A percentile compares a stretch with the other conserved stretches of the same genome.
These are phyloP conservation scores for Leptura quadrifasciata DNA, from an alignment of 2,888 invertebrate species.

Conservation along the genomic window DNA sequence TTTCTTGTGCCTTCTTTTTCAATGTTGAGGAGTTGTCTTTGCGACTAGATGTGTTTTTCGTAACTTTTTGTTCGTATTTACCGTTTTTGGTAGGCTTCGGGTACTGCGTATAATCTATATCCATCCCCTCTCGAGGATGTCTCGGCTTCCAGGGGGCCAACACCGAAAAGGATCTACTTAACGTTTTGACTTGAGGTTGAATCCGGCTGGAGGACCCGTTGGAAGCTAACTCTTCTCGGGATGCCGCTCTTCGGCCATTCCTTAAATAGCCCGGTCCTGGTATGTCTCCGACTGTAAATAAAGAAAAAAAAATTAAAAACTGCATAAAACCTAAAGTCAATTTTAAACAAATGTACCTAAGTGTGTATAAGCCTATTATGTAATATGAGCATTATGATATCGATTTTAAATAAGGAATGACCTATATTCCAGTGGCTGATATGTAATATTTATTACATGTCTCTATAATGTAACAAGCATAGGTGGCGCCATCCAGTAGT, in stretches of 20 bases:
- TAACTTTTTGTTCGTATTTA: slow-evolving; percentile 70
- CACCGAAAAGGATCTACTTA: slow-evolving; percentile 88
- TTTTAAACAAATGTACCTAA: no score
- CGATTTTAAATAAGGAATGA: no score
- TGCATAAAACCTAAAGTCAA: no score
- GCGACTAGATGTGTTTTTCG: slow-evolving; percentile 67
- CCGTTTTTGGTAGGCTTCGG: slow-evolving; percentile 72
- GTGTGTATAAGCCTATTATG: no score
- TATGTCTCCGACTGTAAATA: slow-evolving; percentile 84
- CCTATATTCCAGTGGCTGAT: no score
- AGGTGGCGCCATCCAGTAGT: no score
- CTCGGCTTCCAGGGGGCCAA: slow-evolving; percentile 90
- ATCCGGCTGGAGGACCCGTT: slow-evolving; percentile 79
- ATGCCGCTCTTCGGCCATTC: slow-evolving; percentile 79
- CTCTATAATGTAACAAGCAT: no score
- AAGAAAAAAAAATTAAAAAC: neutral
- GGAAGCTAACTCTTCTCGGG: slow-evolving; percentile 85
- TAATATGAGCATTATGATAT: no score
- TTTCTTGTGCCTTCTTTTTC: slow-evolving; percentile 75
- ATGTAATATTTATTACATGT: no score
- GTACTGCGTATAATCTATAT: slow-evolving; percentile 86
- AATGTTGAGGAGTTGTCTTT: slow-evolving; percentile 70
- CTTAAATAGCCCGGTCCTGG: slow-evolving; percentile 80
- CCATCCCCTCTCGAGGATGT: slow-evolving; percentile 83
- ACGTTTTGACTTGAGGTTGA: slow-evolving; percentile 81